These are phyloP conservation scores for Brachionus plicatilis DNA, from an alignment of 1,140 invertebrate genomes.

Conservation along the genomic window DNA sequence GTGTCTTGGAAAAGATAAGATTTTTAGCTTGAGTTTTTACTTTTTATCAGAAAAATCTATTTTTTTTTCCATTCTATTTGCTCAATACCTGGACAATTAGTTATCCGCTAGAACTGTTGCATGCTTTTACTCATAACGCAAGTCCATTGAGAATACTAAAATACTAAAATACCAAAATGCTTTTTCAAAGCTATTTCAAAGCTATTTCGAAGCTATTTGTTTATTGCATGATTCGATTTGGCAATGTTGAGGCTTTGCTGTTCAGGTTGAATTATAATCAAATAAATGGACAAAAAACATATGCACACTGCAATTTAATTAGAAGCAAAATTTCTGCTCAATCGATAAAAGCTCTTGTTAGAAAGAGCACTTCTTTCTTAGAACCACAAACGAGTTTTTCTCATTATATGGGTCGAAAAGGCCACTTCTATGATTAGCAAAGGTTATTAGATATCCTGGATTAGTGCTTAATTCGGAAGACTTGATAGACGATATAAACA, in stretches of 20 bases:
- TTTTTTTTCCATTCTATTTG: too few relatives aligned
- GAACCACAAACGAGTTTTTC: background rate
- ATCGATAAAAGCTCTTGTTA: background rate
- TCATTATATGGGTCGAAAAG: background rate
- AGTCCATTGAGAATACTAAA: background rate
- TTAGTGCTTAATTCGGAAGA: background rate
- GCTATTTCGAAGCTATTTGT: background rate
- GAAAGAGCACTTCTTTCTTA: background rate
- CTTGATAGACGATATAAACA: background rate
- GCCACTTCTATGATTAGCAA: background rate
- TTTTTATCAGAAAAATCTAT: background rate
- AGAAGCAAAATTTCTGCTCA: background rate
- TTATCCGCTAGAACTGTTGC: background rate
- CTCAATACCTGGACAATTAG: background rate
- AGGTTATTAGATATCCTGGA: background rate
- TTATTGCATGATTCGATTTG: constrained; percentile 14
- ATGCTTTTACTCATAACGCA: background rate
- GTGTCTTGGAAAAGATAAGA: background rate
- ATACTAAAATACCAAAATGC: background rate
- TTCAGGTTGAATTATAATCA: constrained; percentile 13
- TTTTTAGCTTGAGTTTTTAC: background rate
- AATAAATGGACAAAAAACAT: constrained; percentile 35
- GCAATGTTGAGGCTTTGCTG: background rate
- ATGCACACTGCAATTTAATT: background rate
- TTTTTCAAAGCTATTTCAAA: background rate